Conservation (phyloP, 1,140 invertebrate species). For the Teleopsis dalmanni region DNA sequence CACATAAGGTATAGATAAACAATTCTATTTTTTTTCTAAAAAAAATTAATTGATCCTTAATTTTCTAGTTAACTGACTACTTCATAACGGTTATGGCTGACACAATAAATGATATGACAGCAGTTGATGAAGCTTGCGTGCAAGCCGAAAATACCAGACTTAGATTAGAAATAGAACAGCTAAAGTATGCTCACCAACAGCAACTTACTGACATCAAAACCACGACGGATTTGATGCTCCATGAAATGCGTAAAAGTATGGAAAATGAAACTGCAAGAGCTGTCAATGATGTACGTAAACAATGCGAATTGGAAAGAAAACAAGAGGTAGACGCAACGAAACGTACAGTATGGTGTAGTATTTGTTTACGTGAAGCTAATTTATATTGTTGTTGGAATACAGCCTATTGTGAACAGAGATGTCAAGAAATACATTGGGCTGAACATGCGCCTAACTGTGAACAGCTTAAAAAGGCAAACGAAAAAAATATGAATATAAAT, state of each 20-base stretch:
- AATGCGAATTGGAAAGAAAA: slow-evolving; percentile 56
- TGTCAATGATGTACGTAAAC: slow-evolving; percentile 52
- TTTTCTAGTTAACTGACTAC: slow-evolving; percentile 46
- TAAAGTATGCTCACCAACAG: slow-evolving; percentile 51
- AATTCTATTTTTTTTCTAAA: neutral
- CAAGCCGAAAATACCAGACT: slow-evolving; percentile 52
- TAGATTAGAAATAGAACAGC: slow-evolving; percentile 56
- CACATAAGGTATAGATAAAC: slow-evolving; percentile 40
- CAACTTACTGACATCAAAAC: slow-evolving; percentile 47
- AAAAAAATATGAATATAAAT: no score
- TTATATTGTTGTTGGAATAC: slow-evolving; percentile 95
- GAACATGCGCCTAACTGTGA: slow-evolving; percentile 47
- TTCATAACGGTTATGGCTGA: slow-evolving; percentile 53
- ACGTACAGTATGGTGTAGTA: slow-evolving; percentile 80
- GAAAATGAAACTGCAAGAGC: slow-evolving; percentile 58
- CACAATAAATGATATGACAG: slow-evolving; percentile 49
- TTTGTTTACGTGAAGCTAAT: slow-evolving; percentile 76
- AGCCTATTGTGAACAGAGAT: slow-evolving; percentile 81
- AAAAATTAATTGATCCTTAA: neutral
- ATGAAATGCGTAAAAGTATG: slow-evolving; percentile 57
- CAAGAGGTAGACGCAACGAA: slow-evolving; percentile 68
- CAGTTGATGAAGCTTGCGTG: slow-evolving; percentile 38
- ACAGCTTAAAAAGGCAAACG: no score
- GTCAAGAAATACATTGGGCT: slow-evolving; percentile 66
- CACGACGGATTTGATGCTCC: slow-evolving; percentile 38